Conservation (phyloP, 2,797 vertebrate genomes). For the Gambelia wislizenii region DNA sequence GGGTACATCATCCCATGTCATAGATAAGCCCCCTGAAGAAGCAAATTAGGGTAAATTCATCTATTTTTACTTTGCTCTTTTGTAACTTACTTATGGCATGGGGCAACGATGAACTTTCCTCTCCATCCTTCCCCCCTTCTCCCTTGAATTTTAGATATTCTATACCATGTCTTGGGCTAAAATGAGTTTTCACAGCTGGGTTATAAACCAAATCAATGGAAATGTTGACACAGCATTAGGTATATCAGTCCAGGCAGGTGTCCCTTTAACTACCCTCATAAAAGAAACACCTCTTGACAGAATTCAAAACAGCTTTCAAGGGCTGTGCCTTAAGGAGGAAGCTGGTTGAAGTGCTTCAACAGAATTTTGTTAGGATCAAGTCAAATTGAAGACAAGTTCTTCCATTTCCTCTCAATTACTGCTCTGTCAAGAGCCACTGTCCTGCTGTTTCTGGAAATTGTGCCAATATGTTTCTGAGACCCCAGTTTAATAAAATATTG, state of each 20-base stretch:
- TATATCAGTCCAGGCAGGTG: constrained; percentile 79
- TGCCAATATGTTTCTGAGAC: constrained; percentile 44
- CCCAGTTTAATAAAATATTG: constrained; percentile 52
- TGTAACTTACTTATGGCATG: constrained; percentile 55
- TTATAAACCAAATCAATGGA: constrained; percentile 82
- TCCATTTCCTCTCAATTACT: constrained; percentile 58
- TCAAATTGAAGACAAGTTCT: constrained; percentile 62
- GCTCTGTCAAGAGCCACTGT: constrained; percentile 32
- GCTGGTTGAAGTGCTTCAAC: constrained; percentile 64
- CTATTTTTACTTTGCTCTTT: constrained; percentile 67
- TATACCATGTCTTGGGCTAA: constrained; percentile 75
- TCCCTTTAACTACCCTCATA: constrained; percentile 77
- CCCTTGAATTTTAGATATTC: constrained; percentile 71
- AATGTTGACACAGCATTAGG: constrained; percentile 80
- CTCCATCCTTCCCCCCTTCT: constrained; percentile 53
- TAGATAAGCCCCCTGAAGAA: not conserved
- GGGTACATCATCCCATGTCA: not conserved
- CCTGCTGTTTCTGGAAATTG: not conserved
- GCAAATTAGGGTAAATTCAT: constrained; percentile 17
- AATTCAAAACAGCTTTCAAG: constrained; percentile 52
- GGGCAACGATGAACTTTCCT: constrained; percentile 9
- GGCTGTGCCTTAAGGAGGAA: constrained; percentile 41
- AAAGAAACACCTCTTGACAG: constrained; percentile 72
- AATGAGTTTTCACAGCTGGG: constrained; percentile 83
- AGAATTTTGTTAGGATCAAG: constrained; percentile 40